phyloP scores from a whole-genome alignment of 2,797 vertebrate species.

The Steatocranus sp. region DNA sequence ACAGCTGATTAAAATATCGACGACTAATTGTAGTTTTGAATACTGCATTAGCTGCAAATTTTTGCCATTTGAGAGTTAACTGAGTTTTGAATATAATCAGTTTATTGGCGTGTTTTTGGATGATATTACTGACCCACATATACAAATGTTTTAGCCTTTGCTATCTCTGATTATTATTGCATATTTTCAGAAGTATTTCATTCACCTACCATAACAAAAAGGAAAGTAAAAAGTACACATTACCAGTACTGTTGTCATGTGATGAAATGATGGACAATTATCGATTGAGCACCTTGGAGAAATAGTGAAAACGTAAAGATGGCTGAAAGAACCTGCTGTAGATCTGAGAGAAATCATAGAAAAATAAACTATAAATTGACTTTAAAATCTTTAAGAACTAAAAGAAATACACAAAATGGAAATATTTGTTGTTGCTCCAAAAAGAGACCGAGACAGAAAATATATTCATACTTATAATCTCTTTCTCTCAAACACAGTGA shows the following conservation, averaged over 20 bases:
- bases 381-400: background rate
- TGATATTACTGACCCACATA: background rate
- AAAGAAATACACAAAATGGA: background rate
- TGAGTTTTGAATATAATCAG: background rate
- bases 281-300: background rate
- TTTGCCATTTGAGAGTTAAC: background rate
- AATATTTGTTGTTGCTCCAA: background rate
- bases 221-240: background rate
- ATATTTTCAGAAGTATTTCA: background rate
- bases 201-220: background rate
- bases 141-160: background rate
- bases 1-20: background rate
- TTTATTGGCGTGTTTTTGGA: background rate
- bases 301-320: background rate
- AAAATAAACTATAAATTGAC: background rate
- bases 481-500: background rate
- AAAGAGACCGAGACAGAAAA: background rate
- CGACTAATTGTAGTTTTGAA: background rate
- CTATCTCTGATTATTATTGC: background rate
- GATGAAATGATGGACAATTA: background rate
- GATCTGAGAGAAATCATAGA: background rate
- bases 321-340: background rate
- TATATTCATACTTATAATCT: background rate
- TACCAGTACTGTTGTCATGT: background rate
- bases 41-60: background rate